Percentiles rank a stretch among this genome's conserved stretches.
These are phyloP conservation scores for Clarias platycephalus DNA, from an alignment of 2,797 vertebrate species.

Conservation along the genomic window DNA sequence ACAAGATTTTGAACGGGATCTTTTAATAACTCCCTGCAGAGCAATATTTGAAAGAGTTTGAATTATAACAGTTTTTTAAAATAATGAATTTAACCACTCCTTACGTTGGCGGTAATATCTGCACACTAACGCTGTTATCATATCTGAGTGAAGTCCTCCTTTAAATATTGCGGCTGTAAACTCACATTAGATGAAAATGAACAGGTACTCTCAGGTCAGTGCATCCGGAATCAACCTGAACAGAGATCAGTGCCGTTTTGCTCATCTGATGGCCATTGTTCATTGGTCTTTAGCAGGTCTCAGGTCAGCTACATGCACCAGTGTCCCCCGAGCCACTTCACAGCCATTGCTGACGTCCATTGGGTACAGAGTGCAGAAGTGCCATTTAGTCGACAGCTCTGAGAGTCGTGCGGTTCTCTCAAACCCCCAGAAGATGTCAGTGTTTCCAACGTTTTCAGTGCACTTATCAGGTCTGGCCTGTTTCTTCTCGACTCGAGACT, in stretches of 20 bases:
- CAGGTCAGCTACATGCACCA: not conserved
- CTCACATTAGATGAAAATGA: constrained; percentile 28
- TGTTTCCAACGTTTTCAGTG: constrained; percentile 49
- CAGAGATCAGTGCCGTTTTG: constrained; percentile 44
- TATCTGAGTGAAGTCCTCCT: not conserved
- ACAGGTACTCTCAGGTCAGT: constrained; percentile 30
- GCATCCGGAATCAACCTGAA: constrained; percentile 32
- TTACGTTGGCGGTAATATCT: not conserved
- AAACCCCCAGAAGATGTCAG: constrained; percentile 61
- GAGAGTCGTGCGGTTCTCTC: constrained; percentile 48
- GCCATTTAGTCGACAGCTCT: not conserved
- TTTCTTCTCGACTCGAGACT: constrained; percentile 4
- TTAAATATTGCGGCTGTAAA: not conserved
- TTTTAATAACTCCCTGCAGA: not conserved
- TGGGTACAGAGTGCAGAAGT: constrained; percentile 6
- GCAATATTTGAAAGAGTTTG: not conserved
- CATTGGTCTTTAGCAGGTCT: constrained; percentile 7
- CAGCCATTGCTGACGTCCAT: constrained; percentile 4
- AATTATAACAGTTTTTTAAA: not conserved
- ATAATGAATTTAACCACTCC: not conserved
- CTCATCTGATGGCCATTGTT: constrained; percentile 14
- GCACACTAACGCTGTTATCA: not conserved
- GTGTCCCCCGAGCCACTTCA: constrained; percentile 6
- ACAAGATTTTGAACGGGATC: not conserved
- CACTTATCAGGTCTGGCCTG: constrained; percentile 20